Evolutionary conservation across 2,797 vertebrate genomes (phyloP).

Genomic region (Megaceryle alcyon): DNA sequence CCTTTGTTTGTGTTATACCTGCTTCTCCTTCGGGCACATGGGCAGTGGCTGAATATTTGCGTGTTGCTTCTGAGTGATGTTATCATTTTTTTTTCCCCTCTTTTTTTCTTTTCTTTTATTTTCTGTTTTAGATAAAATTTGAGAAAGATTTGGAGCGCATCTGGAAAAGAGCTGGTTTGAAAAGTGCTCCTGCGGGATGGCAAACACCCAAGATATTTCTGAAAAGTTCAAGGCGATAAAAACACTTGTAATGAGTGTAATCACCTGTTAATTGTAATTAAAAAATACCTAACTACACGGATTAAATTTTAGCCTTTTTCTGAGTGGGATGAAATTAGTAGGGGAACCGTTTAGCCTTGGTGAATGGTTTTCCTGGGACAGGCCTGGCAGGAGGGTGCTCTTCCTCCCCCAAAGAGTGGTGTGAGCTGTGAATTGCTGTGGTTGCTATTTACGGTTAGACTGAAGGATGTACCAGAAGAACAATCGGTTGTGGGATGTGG

Average conservation of each 20-base stretch:
- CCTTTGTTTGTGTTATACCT: background rate
- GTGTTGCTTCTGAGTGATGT: background rate
- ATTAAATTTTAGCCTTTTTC: background rate
- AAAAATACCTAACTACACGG: background rate
- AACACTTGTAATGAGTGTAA: background rate
- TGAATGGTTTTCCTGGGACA: background rate
- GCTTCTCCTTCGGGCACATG: fast-evolving
- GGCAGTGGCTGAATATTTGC: background rate
- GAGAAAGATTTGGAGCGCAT: conserved; percentile 87
- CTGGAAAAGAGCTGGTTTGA: conserved; percentile 89
- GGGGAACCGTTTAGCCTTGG: background rate
- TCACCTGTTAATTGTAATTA: conserved; percentile 29
- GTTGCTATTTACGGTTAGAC: background rate
- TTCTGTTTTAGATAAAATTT: conserved; percentile 81
- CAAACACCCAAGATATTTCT: conserved; percentile 87
- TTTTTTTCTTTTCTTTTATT: background rate
- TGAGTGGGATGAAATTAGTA: background rate
- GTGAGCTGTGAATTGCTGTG: background rate
- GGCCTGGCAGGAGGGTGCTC: background rate
- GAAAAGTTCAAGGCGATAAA: conserved; percentile 52
- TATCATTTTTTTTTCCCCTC: background rate
- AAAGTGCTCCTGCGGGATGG: conserved; percentile 87
- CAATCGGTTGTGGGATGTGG: background rate
- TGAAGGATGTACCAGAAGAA: fast-evolving
- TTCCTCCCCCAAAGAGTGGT: background rate